phyloP scores from a whole-genome alignment of 2,113 vertebrate species.

The Malurus alboscapulatus region DNA sequence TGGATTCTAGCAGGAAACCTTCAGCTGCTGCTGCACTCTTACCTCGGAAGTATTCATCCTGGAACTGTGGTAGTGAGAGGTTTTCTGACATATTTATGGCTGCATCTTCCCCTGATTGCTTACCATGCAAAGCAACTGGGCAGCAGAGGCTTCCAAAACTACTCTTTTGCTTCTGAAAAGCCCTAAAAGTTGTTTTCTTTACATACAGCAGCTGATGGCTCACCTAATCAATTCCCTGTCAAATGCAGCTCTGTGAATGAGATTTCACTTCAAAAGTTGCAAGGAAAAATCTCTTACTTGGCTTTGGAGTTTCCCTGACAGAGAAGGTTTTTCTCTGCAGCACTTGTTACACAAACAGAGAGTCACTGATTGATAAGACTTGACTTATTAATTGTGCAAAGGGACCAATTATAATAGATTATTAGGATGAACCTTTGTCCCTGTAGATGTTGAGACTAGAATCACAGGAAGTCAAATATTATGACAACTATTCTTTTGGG shows the following conservation, averaged over 20 bases:
- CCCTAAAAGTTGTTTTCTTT: background rate
- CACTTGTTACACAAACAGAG: conserved; percentile 17
- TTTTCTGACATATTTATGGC: background rate
- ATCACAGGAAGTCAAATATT: conserved; percentile 48
- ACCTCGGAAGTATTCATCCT: background rate
- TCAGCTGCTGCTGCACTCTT: background rate
- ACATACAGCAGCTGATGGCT: background rate
- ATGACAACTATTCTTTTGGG: conserved; percentile 35
- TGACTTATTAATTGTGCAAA: conserved; percentile 55
- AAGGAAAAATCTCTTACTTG: background rate
- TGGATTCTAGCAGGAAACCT: background rate
- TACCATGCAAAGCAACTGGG: background rate
- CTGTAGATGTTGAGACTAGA: conserved; percentile 4
- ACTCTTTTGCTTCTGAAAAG: background rate
- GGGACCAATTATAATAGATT: conserved; percentile 42
- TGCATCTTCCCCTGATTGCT: background rate
- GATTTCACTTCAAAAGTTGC: background rate
- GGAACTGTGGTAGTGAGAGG: background rate
- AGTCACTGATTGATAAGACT: conserved; percentile 36
- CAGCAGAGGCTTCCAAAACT: background rate
- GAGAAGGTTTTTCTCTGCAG: background rate
- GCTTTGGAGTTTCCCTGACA: background rate
- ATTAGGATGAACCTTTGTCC: conserved; percentile 27
- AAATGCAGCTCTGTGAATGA: background rate
- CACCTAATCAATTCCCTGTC: background rate